phyloP scores from a whole-genome alignment of 2,113 vertebrate species.

The Cichladusa arquata region DNA sequence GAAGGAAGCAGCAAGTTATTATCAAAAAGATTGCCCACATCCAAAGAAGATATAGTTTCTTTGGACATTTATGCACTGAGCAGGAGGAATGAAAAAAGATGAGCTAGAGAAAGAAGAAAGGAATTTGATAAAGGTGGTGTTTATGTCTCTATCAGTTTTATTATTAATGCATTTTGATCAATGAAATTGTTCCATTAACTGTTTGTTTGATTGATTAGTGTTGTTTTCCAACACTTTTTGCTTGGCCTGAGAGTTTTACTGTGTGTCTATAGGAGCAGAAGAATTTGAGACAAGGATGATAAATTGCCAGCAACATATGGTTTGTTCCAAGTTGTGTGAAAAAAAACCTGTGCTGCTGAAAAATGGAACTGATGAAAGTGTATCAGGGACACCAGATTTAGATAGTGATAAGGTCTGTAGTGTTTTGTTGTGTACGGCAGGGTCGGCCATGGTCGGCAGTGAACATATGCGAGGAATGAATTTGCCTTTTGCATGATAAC shows the following conservation, averaged over 20 bases:
- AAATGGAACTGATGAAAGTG: constrained; percentile 1
- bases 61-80: constrained; percentile 24
- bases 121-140: not conserved
- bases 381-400: not conserved
- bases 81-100: not conserved
- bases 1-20: constrained; percentile 4
- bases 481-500: not conserved
- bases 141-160: not conserved
- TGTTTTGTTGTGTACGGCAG: not conserved
- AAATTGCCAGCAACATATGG: constrained; percentile 44
- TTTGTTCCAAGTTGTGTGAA: constrained; percentile 35
- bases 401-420: not conserved
- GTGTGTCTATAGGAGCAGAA: constrained; percentile 14
- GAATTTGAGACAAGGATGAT: constrained; percentile 51
- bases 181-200: not conserved
- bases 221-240: constrained; percentile 9
- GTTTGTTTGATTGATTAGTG: constrained; percentile 1
- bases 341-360: constrained; percentile 18
- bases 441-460: fast-evolving
- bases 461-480: not conserved
- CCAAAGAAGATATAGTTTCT: constrained; percentile 15
- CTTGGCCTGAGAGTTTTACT: constrained; percentile 10
- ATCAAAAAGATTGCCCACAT: not conserved
- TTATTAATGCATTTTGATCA: not conserved
- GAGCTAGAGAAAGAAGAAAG: not conserved